Conservation (phyloP, 2,113 vertebrate species). For the Alouatta palliata region DNA sequence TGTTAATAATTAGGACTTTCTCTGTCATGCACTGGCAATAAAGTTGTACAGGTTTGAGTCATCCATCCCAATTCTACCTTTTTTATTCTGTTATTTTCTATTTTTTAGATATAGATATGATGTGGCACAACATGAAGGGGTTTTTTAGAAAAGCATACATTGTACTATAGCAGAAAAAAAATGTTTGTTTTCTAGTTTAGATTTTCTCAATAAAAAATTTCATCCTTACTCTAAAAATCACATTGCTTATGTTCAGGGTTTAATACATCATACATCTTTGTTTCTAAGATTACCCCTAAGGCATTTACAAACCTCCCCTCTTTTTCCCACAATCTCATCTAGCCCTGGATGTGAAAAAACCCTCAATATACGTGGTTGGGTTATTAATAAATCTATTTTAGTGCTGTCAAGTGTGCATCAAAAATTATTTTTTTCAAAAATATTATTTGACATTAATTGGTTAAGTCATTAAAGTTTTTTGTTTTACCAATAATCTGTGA, state of each 20-base stretch:
- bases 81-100: background rate
- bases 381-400: background rate
- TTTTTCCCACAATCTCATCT: background rate
- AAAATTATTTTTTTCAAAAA: constrained; percentile 36
- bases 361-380: background rate
- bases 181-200: constrained; percentile 8
- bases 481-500: constrained; percentile 4
- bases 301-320: background rate
- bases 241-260: background rate
- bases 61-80: background rate
- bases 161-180: background rate
- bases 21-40: background rate
- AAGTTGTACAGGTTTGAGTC: background rate
- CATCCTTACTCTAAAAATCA: constrained; percentile 1
- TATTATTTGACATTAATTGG: constrained; percentile 39
- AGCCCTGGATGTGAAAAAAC: background rate
- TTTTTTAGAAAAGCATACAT: background rate
- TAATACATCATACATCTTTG: background rate
- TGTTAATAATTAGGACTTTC: background rate
- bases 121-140: background rate
- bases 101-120: background rate
- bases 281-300: background rate
- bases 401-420: background rate
- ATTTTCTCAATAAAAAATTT: background rate
- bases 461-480: constrained; percentile 33